These are phyloP conservation scores for Drosophila melanica DNA, from an alignment of 1,140 invertebrate species.

Conservation along the genomic window DNA sequence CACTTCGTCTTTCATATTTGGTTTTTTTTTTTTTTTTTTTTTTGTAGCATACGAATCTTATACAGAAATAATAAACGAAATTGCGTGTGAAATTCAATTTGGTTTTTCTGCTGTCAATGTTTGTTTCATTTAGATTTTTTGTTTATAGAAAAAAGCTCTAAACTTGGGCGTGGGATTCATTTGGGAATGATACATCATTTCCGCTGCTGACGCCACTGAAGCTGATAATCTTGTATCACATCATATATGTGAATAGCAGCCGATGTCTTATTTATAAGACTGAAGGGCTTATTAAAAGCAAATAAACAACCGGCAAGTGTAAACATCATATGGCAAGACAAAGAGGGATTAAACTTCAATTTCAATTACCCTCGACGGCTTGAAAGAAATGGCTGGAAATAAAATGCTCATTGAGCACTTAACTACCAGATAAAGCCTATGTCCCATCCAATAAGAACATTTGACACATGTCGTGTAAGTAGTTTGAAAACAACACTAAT, in stretches of 20 bases:
- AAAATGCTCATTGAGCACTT: constrained; percentile 16
- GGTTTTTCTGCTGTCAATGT: constrained; percentile 34
- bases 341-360: constrained; percentile 6
- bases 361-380: constrained; percentile 10
- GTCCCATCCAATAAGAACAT: neutral
- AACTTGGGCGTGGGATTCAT: constrained; percentile 56
- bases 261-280: constrained; percentile 34
- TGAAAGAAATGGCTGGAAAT: neutral
- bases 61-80: constrained; percentile 62
- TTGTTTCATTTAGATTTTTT: constrained; percentile 43
- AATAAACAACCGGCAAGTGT: constrained; percentile 47
- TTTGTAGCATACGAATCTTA: constrained; percentile 22
- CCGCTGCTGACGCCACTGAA: constrained; percentile 72
- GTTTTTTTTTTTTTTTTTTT: constrained; percentile 19
- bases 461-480: neutral
- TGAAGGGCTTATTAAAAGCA: constrained; percentile 41
- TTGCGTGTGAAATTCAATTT: constrained; percentile 71
- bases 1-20: constrained; percentile 31
- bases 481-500: neutral
- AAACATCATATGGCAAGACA: constrained; percentile 22
- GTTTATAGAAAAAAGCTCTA: constrained; percentile 63
- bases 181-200: constrained; percentile 69
- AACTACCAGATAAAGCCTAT: neutral
- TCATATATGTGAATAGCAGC: constrained; percentile 8
- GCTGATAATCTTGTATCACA: constrained; percentile 30